A percentile compares a stretch with the other conserved stretches of the same genome.
These are phyloP conservation scores for Nymphalis io DNA, from an alignment of 1,140 invertebrate species.

Conservation along the genomic window DNA sequence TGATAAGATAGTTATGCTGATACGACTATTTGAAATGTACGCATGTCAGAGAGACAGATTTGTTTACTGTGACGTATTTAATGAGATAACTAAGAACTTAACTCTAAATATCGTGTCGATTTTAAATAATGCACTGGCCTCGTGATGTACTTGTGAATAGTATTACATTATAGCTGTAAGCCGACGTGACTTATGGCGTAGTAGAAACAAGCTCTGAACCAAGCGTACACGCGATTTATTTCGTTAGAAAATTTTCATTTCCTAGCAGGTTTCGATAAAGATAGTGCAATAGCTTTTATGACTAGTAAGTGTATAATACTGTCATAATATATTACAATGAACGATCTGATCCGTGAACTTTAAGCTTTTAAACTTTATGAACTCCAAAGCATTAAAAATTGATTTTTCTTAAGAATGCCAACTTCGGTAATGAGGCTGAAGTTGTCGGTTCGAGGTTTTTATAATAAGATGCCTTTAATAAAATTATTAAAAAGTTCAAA, in stretches of 20 bases:
- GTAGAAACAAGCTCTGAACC: conserved; percentile 16
- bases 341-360: background rate
- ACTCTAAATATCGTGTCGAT: conserved; percentile 27
- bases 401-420: background rate
- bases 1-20: conserved; percentile 64
- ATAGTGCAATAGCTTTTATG: conserved; percentile 1
- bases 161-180: conserved; percentile 20
- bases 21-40: conserved; percentile 65
- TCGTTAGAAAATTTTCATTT: conserved; percentile 25
- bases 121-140: conserved; percentile 45
- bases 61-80: conserved; percentile 63
- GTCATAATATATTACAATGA: background rate
- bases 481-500: conserved; percentile 20
- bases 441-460: conserved; percentile 9
- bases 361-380: background rate
- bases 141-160: conserved; percentile 33
- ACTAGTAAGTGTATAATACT: background rate
- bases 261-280: conserved; percentile 1
- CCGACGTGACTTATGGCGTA: conserved; percentile 27
- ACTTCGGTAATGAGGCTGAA: conserved; percentile 16
- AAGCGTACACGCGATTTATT: conserved; percentile 31
- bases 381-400: background rate
- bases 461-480: conserved; percentile 12
- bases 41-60: conserved; percentile 68
- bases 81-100: conserved; percentile 43